Percentiles rank a stretch among this genome's conserved stretches.
phyloP scores from a whole-genome alignment of 1,140 invertebrate genomes.

The Harpegnathos saltator region DNA sequence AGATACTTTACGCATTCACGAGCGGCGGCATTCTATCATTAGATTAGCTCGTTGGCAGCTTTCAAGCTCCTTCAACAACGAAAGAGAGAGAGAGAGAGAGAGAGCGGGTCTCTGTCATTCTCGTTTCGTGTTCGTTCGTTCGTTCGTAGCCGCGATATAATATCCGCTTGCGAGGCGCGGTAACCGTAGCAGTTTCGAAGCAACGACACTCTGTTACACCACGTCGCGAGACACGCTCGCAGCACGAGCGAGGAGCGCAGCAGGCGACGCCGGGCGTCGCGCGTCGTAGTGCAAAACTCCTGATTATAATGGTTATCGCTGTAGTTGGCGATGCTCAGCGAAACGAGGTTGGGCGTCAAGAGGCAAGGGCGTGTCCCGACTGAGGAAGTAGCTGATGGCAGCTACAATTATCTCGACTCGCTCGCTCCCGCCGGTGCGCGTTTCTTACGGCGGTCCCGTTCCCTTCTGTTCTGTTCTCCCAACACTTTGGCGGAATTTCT shows the following conservation, averaged over 20 bases:
- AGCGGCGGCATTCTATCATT: slow-evolving; percentile 3
- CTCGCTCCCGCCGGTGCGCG: not conserved
- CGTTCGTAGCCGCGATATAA: slow-evolving; percentile 4
- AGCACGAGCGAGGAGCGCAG: slow-evolving; percentile 27
- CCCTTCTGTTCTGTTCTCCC: not conserved
- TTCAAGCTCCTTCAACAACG: not conserved
- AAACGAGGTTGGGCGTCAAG: slow-evolving; percentile 59
- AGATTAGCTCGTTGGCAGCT: not conserved
- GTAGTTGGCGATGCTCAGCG: slow-evolving; percentile 68
- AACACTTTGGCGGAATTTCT: slow-evolving; percentile 4
- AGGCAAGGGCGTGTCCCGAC: slow-evolving; percentile 37
- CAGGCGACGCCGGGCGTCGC: slow-evolving; percentile 14
- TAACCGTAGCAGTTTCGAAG: slow-evolving; percentile 23
- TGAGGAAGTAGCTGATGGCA: slow-evolving; percentile 6
- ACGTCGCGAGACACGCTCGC: not conserved
- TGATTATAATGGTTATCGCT: slow-evolving; percentile 81
- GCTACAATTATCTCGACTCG: slow-evolving; percentile 33
- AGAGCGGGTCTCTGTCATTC: not conserved
- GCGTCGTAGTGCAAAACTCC: slow-evolving; percentile 74
- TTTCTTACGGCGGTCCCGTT: no score
- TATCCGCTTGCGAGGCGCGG: slow-evolving; percentile 12
- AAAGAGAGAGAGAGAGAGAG: no score
- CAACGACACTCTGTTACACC: slow-evolving; percentile 11
- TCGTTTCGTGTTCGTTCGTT: not conserved
- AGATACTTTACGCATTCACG: no score